These are phyloP conservation scores for Panthera uncia DNA, from an alignment of 2,113 vertebrate species.

Conservation along the genomic window DNA sequence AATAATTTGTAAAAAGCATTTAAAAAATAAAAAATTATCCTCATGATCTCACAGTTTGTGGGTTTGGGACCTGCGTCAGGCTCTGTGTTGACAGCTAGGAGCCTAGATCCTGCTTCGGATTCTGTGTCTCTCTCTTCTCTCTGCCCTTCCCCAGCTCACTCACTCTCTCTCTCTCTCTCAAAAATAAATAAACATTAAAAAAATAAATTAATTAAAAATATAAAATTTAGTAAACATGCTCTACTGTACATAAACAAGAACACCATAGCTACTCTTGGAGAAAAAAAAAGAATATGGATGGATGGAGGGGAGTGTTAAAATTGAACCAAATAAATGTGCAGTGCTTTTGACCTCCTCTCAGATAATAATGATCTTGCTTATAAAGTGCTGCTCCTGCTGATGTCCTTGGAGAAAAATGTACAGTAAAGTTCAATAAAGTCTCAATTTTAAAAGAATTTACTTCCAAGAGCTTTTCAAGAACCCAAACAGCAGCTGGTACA, in stretches of 20 bases:
- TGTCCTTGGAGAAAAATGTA: constrained; percentile 53
- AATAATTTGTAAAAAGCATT: no score
- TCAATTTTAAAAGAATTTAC: constrained; percentile 53
- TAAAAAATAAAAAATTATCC: no score
- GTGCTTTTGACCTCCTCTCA: constrained; percentile 31
- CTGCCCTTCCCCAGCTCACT: no score
- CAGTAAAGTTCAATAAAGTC: constrained; percentile 55
- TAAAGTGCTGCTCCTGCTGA: constrained; percentile 47
- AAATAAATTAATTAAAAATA: no score
- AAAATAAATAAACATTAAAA: no score
- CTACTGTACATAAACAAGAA: background rate
- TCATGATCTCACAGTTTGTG: no score
- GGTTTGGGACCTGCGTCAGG: no score
- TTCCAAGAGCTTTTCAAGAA: constrained; percentile 51
- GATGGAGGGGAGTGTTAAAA: background rate
- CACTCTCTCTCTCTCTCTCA: no score
- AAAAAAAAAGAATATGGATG: background rate
- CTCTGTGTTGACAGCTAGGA: no score
- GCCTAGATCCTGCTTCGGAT: no score
- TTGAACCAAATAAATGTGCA: constrained; percentile 27
- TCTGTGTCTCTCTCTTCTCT: no score
- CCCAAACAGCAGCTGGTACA: constrained; percentile 53
- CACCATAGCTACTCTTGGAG: background rate
- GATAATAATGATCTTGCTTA: constrained; percentile 56
- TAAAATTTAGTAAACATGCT: background rate